phyloP scores from a whole-genome alignment of 2,888 invertebrate species.

The Mimachlamys varia region DNA sequence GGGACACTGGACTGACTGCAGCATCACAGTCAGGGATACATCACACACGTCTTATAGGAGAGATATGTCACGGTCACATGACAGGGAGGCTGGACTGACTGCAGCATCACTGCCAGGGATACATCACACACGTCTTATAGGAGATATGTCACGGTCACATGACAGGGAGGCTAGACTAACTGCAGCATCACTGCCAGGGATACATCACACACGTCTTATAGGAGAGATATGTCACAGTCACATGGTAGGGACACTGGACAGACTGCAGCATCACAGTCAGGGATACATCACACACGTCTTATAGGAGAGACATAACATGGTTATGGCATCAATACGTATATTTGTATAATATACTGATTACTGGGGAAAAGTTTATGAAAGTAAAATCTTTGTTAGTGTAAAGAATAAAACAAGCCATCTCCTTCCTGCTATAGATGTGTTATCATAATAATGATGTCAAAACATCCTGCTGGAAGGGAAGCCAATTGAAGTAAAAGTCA shows the following conservation, averaged over 20 bases:
- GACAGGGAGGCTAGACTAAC: too few species aligned
- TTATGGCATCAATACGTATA: too few species aligned
- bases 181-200: background rate
- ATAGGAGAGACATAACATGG: too few species aligned
- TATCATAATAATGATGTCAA: background rate
- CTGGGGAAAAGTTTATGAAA: too few species aligned
- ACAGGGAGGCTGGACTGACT: background rate
- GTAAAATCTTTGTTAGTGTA: background rate
- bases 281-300: background rate
- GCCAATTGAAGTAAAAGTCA: background rate
- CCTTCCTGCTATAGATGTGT: background rate
- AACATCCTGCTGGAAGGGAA: constrained; percentile 7
- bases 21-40: background rate
- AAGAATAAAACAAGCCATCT: background rate
- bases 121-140: too few species aligned
- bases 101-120: background rate
- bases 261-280: background rate
- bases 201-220: background rate
- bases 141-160: too few species aligned
- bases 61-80: background rate
- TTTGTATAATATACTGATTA: too few species aligned
- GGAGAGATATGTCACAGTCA: background rate
- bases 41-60: background rate
- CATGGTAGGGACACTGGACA: background rate
- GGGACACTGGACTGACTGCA: background rate